Conservation (phyloP, 2,888 invertebrate genomes). For the Hemicrepidius hirtus region DNA sequence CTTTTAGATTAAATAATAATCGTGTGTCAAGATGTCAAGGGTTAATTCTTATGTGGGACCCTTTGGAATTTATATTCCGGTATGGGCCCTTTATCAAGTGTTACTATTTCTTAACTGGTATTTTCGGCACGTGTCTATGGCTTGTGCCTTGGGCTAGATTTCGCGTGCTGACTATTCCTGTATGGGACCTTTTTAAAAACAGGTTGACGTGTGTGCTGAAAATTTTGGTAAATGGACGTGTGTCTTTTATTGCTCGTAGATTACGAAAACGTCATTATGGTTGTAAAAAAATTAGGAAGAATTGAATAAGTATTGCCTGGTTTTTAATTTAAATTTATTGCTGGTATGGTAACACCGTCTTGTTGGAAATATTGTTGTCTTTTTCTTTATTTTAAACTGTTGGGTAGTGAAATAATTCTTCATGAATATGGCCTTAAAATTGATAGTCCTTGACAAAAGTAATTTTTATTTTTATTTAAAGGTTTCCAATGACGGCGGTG, state of each 20-base stretch:
- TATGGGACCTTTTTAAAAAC: constrained; percentile 37
- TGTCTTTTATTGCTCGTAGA: not conserved
- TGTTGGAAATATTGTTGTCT: too few species aligned
- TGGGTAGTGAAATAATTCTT: too few species aligned
- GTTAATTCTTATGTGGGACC: constrained; percentile 40
- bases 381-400: too few species aligned
- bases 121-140: constrained; percentile 19
- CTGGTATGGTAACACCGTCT: too few species aligned
- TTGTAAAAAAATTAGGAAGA: too few species aligned
- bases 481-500: too few species aligned
- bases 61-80: constrained; percentile 10
- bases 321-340: too few species aligned
- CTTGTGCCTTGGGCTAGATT: not conserved
- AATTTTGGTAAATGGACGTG: not conserved
- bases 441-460: too few species aligned
- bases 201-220: constrained; percentile 5
- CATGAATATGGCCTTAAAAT: too few species aligned
- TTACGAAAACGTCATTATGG: too few species aligned
- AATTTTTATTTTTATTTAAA: too few species aligned
- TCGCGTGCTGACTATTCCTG: constrained; percentile 25
- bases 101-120: not conserved
- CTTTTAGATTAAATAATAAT: constrained; percentile 15
- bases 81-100: constrained; percentile 12
- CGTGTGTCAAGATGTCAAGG: constrained; percentile 27
- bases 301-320: too few species aligned